Evolutionary conservation across 2,797 vertebrate genomes (phyloP).

Genomic region (Myiotriccus ornatus): DNA sequence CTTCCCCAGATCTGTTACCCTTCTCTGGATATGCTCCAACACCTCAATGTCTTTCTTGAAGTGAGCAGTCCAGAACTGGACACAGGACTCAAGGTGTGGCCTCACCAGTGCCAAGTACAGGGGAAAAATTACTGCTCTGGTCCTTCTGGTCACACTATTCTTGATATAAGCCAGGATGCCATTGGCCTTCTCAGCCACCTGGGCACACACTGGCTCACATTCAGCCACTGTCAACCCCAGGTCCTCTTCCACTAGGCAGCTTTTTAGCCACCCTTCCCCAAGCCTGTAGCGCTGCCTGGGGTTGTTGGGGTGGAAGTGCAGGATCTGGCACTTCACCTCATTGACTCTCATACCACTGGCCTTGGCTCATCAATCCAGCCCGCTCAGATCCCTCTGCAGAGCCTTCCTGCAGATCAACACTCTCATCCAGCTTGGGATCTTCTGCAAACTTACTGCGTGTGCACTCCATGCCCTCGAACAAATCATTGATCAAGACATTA

Average conservation of each 20-base stretch:
- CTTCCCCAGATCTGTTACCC: neutral
- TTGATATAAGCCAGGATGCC: neutral
- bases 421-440: neutral
- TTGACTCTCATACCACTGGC: neutral
- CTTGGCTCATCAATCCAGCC: neutral
- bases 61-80: neutral
- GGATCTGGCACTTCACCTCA: fast-evolving
- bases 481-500: neutral
- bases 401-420: neutral
- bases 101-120: neutral
- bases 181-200: neutral
- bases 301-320: neutral
- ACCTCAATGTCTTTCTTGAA: neutral
- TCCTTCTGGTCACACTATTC: neutral
- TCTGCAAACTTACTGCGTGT: neutral
- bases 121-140: neutral
- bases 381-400: neutral
- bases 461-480: neutral
- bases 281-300: neutral
- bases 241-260: neutral
- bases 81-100: neutral
- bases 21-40: fast-evolving
- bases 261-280: neutral
- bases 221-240: neutral
- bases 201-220: neutral